Base-by-base conservation (phyloP, 2,113 vertebrate species). In the Bufo bufo region DNA sequence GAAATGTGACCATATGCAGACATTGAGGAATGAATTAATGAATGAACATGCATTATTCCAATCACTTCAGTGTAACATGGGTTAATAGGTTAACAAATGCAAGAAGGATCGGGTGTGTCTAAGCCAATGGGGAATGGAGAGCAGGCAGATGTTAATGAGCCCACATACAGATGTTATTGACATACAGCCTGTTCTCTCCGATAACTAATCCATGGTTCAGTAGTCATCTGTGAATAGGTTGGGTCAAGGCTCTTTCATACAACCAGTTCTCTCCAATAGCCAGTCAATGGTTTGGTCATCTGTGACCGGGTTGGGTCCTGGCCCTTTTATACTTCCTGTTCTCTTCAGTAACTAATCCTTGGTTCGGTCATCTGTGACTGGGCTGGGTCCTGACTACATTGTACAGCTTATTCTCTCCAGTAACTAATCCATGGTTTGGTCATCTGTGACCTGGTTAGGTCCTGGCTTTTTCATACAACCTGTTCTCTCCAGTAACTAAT, bases 111-210 rank as follows among this genome's bases (percentile, higher is more conserved):
- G 72, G 81, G 87, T 66, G 80, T 50, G 71, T 83, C 80, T 54
- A 59, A 52, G 54, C 66, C 74, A 49, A 75, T 50, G 61, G 50
- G 74, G 72, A 65, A 7, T 14, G 19, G 1, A 19, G 45, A 77
- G 45, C 23, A 77, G 71, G 87, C 71, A 84, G 87, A 88, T 88
- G 81, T 84, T 77, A 75, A 50, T 23, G 20, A 89, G 49, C 82
- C 81, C 49, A 84, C 49, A n/a, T 63, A 88, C 81, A 89, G 87
- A 89, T 84, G 81, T 88, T 87, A 65, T 87, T 87, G 63, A 87
- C 86, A 82, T 79, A 33, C 79, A 82, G 49, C 23, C 20, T 56
- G 84, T 47, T 52, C 23, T 75, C 69, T 77, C 20, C 43, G 14
- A 75, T 78, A 84, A 69, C 66, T 58, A 81, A 72, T 59, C 69